phyloP scores from a whole-genome alignment of 2,113 vertebrate genomes.

The Hyla sarda region DNA sequence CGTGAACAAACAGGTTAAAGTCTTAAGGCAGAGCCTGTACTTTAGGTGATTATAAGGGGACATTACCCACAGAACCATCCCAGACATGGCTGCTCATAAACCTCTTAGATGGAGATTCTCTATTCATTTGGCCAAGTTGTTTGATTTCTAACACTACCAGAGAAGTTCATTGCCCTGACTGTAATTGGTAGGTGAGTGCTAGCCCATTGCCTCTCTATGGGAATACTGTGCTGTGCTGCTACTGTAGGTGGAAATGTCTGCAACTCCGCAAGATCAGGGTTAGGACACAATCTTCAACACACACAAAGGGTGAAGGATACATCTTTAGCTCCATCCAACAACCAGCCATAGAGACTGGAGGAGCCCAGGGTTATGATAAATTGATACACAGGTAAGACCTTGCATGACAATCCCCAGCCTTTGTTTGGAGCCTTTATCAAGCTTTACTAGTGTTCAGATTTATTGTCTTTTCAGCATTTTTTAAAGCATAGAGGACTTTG shows the following conservation, averaged over 20 bases:
- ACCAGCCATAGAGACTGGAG: conserved; percentile 83
- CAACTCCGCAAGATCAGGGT: conserved; percentile 97
- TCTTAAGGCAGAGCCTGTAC: conserved; percentile 95
- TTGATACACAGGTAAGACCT: conserved; percentile 98
- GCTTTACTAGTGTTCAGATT: conserved; percentile 80
- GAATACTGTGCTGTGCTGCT: conserved; percentile 91
- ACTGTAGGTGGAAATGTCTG: conserved; percentile 91
- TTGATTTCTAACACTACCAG: conserved; percentile 76
- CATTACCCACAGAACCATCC: conserved; percentile 81
- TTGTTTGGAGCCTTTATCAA: conserved; percentile 80
- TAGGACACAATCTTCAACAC: conserved; percentile 93
- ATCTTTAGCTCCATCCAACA: conserved; percentile 83
- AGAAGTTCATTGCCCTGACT: conserved; percentile 81
- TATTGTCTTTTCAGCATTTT: conserved; percentile 84
- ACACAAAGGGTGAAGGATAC: conserved; percentile 99
- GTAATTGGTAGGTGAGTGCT: conserved; percentile 98
- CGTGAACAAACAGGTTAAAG: conserved; percentile 96
- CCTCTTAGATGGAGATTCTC: conserved; percentile 62
- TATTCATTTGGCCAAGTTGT: conserved; percentile 73
- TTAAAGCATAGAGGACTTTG: conserved; percentile 52
- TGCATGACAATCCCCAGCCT: conserved; percentile 92
- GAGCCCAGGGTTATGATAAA: conserved; percentile 91
- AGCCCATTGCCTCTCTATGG: conserved; percentile 94
- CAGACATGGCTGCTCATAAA: conserved; percentile 78
- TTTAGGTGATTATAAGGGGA: conserved; percentile 88